Evolutionary conservation across 2,888 invertebrate genomes (phyloP).

Genomic region (Morpho achilles): DNA sequence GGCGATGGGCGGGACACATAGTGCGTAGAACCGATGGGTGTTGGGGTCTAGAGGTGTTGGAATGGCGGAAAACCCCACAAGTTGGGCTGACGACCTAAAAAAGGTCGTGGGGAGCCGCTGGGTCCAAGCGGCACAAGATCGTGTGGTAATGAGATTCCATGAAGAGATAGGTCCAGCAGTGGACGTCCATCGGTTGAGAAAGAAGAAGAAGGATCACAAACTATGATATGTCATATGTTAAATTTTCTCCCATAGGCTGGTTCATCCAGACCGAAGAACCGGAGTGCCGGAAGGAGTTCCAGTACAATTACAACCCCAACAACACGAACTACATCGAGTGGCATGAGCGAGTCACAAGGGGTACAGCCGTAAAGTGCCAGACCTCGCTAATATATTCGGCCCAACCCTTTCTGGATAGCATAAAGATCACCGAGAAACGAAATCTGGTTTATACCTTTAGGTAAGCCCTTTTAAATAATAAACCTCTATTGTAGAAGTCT

Average conservation of each 20-base stretch:
- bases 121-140: too few relatives aligned
- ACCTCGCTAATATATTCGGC: constrained; percentile 88
- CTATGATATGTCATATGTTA: too few relatives aligned
- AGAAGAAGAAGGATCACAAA: too few relatives aligned
- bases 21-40: too few relatives aligned
- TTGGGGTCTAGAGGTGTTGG: too few relatives aligned
- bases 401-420: constrained; percentile 87
- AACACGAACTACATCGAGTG: constrained; percentile 90
- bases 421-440: constrained; percentile 92
- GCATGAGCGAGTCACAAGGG: constrained; percentile 87
- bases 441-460: constrained; percentile 92
- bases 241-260: constrained; percentile 78
- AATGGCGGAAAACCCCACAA: too few relatives aligned
- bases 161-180: too few relatives aligned
- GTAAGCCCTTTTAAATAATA: constrained; percentile 34
- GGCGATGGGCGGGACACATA: too few relatives aligned
- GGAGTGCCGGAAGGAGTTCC: constrained; percentile 89
- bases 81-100: too few relatives aligned
- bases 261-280: constrained; percentile 89
- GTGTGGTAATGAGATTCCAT: too few relatives aligned
- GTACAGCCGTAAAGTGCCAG: constrained; percentile 77
- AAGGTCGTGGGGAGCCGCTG: too few relatives aligned
- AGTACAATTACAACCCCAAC: constrained; percentile 84
- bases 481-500: not conserved
- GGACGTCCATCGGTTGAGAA: too few relatives aligned